phyloP scores from a whole-genome alignment of 2,888 invertebrate species.

The Drepanosiphum platanoidis region DNA sequence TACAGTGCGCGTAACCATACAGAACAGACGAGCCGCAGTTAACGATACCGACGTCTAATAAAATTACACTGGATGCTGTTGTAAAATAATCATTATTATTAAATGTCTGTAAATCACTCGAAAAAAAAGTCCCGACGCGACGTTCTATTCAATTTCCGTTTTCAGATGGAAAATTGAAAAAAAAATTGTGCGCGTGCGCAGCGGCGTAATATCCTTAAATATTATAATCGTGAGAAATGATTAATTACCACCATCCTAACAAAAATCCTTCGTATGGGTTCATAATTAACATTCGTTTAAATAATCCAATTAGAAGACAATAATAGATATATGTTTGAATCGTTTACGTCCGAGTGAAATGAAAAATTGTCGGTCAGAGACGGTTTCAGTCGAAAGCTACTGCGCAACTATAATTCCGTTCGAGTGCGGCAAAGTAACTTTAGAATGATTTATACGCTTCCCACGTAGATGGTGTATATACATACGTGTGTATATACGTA shows the following conservation, averaged over 20 bases:
- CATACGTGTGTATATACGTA: not conserved
- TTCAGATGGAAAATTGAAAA: not conserved
- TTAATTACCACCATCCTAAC: not conserved
- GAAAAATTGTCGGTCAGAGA: not conserved
- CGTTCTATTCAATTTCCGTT: not conserved
- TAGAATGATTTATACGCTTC: slow-evolving; percentile 21
- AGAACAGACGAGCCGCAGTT: not conserved
- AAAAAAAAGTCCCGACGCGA: not conserved
- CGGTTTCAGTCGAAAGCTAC: slow-evolving; percentile 20
- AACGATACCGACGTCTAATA: slow-evolving; percentile 40
- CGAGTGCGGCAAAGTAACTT: not conserved
- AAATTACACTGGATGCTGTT: slow-evolving; percentile 10
- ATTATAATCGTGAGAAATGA: not conserved
- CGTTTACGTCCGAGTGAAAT: not conserved
- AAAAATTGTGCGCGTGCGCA: not conserved
- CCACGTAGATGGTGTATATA: slow-evolving; percentile 7
- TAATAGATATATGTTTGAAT: not conserved
- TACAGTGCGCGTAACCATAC: not conserved
- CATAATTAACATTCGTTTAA: too few relatives aligned
- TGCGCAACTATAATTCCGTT: not conserved
- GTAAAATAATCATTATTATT: not conserved
- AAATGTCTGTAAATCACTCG: not conserved
- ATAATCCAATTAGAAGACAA: not conserved
- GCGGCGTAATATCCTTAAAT: not conserved
- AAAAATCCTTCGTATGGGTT: too few relatives aligned